phyloP scores from a whole-genome alignment of 2,797 vertebrate species.

The Calcarius lapponicus region DNA sequence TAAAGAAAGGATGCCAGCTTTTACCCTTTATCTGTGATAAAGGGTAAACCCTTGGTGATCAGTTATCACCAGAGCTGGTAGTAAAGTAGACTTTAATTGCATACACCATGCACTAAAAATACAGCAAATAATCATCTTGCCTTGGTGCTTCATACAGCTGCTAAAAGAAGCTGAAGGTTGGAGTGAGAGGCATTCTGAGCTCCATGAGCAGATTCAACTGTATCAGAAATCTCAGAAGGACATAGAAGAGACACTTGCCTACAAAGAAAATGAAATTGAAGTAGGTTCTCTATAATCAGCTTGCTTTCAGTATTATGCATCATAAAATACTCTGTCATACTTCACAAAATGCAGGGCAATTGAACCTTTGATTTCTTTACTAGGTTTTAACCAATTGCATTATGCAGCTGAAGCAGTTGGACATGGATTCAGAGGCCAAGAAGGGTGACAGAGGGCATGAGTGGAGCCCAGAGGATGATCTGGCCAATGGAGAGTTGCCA shows the following conservation, averaged over 20 bases:
- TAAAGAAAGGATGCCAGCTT: too few relatives aligned
- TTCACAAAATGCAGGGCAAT: background rate
- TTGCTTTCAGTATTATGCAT: background rate
- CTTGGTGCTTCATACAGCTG: slow-evolving; percentile 77
- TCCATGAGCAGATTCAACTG: slow-evolving; percentile 87
- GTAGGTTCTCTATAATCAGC: slow-evolving; percentile 70
- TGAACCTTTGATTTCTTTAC: background rate
- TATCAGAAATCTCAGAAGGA: slow-evolving; percentile 90
- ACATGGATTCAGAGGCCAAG: slow-evolving; percentile 71
- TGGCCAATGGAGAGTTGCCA: slow-evolving; percentile 85
- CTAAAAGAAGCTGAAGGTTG: slow-evolving; percentile 85
- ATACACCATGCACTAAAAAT: background rate
- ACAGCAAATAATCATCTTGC: background rate
- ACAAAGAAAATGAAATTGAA: slow-evolving; percentile 92
- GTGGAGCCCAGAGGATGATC: slow-evolving; percentile 72
- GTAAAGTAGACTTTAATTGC: background rate
- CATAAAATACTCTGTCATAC: background rate
- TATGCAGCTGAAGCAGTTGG: slow-evolving; percentile 85
- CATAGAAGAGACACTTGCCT: slow-evolving; percentile 86
- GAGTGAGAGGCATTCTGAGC: slow-evolving; percentile 87
- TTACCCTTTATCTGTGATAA: background rate
- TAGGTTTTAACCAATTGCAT: slow-evolving; percentile 93
- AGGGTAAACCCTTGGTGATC: background rate
- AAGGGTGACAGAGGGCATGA: slow-evolving; percentile 46
- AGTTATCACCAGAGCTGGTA: background rate